A percentile compares a stretch with the other conserved stretches of the same genome.
These are phyloP conservation scores for Pangasius sanitwongsei DNA, from an alignment of 2,797 vertebrate species.

Conservation along the genomic window DNA sequence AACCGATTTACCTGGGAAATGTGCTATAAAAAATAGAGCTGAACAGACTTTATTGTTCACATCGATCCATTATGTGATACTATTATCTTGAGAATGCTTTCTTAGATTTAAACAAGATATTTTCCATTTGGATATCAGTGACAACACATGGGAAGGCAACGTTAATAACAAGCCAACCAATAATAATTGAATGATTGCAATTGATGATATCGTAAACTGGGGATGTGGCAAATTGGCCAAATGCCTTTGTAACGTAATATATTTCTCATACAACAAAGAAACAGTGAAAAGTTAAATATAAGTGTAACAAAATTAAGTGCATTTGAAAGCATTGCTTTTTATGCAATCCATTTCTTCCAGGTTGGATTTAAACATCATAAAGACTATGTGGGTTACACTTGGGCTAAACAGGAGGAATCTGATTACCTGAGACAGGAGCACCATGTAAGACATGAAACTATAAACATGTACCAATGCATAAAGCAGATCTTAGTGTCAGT, in stretches of 20 bases:
- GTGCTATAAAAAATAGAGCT: neutral
- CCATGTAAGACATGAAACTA: conserved; percentile 70
- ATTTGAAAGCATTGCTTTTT: neutral
- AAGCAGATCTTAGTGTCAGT: neutral
- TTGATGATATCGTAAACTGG: neutral
- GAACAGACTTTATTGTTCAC: neutral
- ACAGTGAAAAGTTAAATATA: neutral
- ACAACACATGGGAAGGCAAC: neutral
- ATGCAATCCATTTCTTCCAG: conserved; percentile 63
- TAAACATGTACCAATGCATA: neutral
- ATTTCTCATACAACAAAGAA: neutral
- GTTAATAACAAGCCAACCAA: neutral
- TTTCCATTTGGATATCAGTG: neutral
- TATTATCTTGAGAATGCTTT: neutral
- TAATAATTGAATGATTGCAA: neutral
- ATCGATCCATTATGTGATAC: neutral
- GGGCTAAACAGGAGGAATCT: conserved; percentile 92
- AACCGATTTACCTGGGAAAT: neutral
- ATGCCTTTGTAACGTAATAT: neutral
- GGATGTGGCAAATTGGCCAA: neutral
- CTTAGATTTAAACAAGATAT: neutral
- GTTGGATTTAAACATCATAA: conserved; percentile 97
- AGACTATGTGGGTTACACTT: conserved; percentile 93
- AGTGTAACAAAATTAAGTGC: neutral
- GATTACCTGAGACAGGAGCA: conserved; percentile 80